Conservation (phyloP, 2,888 invertebrate species). For the Hymenopus coronatus region DNA sequence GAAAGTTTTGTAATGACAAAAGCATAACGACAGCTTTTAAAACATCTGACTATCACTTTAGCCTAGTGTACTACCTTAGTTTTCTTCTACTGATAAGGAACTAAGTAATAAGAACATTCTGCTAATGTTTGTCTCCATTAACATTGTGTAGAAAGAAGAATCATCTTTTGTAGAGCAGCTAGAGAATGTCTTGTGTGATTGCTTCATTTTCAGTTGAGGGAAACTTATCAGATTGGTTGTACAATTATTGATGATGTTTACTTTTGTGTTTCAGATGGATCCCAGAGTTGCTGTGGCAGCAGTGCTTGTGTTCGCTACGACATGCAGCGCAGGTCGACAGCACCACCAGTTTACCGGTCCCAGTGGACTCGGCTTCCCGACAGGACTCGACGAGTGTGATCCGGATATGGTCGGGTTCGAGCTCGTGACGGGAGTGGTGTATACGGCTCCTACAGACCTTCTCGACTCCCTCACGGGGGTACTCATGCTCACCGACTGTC, state of each 20-base stretch:
- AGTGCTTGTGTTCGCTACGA: not conserved
- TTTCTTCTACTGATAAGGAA: no score
- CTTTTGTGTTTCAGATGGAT: not conserved
- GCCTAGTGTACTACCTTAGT: no score
- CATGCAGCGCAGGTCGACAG: not conserved
- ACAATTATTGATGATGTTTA: not conserved
- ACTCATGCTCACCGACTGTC: slow-evolving; percentile 89
- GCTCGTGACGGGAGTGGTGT: slow-evolving; percentile 89
- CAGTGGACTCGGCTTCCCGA: slow-evolving; percentile 36
- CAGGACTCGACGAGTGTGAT: slow-evolving; percentile 62
- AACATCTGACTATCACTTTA: no score
- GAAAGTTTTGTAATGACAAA: no score
- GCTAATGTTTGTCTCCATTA: no score
- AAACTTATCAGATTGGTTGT: no score
- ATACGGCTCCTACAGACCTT: slow-evolving; percentile 85
- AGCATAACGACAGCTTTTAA: no score
- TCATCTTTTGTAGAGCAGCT: no score
- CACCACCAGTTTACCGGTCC: slow-evolving; percentile 1
- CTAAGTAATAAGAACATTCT: no score
- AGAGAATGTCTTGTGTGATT: no score
- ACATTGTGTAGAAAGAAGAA: no score
- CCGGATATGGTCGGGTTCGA: slow-evolving; percentile 88
- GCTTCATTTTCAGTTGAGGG: no score
- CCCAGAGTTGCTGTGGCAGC: not conserved
- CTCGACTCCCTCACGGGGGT: slow-evolving; percentile 88